These are phyloP conservation scores for Pogonomyrmex barbatus DNA, from an alignment of 1,140 invertebrate genomes.

Conservation along the genomic window DNA sequence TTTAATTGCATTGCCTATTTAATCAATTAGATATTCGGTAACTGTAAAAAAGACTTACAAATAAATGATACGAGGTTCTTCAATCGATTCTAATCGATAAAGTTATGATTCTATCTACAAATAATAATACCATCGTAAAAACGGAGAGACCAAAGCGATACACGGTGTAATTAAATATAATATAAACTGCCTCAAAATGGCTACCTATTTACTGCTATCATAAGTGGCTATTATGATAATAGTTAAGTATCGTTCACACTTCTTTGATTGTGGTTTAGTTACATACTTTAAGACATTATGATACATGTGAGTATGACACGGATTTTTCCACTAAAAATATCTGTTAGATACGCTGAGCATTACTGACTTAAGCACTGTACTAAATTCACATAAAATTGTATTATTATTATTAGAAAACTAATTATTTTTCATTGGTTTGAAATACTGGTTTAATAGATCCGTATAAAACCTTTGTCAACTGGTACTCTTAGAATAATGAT, in stretches of 20 bases:
- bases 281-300: constrained; percentile 81
- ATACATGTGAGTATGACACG: constrained; percentile 85
- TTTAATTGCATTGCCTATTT: constrained; percentile 64
- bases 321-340: constrained; percentile 84
- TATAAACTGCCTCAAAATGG: constrained; percentile 81
- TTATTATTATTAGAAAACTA: constrained; percentile 85
- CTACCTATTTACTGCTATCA: constrained; percentile 79
- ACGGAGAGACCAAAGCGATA: constrained; percentile 68
- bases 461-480: constrained; percentile 85
- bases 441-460: constrained; percentile 86
- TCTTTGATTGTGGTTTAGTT: constrained; percentile 82
- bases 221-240: constrained; percentile 76
- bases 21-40: constrained; percentile 70
- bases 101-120: constrained; percentile 78
- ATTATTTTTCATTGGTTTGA: constrained; percentile 86
- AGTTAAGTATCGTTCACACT: constrained; percentile 79
- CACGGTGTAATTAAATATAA: constrained; percentile 79
- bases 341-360: constrained; percentile 84
- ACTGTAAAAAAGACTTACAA: constrained; percentile 76
- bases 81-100: constrained; percentile 40
- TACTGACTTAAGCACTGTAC: constrained; percentile 84
- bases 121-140: constrained; percentile 82
- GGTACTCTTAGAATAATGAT: constrained; percentile 85
- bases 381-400: constrained; percentile 82
- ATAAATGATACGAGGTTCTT: constrained; percentile 60